These are phyloP conservation scores for Catagonus wagneri DNA, from an alignment of 2,113 vertebrate genomes.

Conservation along the genomic window DNA sequence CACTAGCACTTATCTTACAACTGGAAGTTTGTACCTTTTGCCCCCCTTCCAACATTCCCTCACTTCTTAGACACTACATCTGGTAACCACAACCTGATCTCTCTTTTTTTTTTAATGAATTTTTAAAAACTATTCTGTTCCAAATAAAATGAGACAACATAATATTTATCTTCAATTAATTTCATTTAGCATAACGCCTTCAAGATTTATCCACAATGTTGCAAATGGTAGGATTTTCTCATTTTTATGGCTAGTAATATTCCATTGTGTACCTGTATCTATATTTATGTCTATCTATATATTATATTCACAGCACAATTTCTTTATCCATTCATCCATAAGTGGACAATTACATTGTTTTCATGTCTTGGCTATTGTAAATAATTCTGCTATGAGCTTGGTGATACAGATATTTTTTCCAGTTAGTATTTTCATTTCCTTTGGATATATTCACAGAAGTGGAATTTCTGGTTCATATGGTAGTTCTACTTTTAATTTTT, in stretches of 20 bases:
- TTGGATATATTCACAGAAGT: not conserved
- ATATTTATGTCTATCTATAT: not conserved
- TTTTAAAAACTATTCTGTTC: not conserved
- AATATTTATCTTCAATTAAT: not conserved
- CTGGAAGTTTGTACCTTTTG: not conserved
- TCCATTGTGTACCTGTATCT: accelerated
- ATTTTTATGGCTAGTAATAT: not conserved
- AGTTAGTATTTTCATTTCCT: not conserved
- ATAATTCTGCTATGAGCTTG: not conserved
- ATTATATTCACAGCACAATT: not conserved
- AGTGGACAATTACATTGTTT: not conserved
- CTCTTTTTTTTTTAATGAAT: not conserved
- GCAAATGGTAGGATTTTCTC: not conserved
- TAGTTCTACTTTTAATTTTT: not conserved
- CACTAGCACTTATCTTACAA: not conserved
- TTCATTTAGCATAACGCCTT: not conserved
- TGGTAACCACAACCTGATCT: not conserved
- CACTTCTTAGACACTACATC: accelerated
- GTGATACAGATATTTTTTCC: not conserved
- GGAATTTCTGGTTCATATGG: not conserved
- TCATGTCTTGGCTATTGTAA: not conserved
- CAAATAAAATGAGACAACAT: not conserved
- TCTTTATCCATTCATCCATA: not conserved
- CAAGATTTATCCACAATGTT: not conserved
- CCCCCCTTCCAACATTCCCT: not conserved